Base-by-base conservation (phyloP, 2,113 vertebrate genomes). In the Bufo gargarizans region DNA sequence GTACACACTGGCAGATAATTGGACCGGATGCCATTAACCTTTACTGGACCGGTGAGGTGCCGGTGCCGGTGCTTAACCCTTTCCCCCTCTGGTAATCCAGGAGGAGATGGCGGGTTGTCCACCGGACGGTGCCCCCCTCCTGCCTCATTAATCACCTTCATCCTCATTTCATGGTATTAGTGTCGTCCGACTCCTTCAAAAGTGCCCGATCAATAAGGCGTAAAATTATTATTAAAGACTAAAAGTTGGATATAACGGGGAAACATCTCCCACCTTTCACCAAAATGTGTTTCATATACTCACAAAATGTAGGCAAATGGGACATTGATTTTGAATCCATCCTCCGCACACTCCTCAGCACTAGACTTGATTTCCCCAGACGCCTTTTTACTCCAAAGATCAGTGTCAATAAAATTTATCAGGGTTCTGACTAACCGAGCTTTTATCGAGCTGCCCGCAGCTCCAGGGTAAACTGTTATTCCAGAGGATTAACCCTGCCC, bases 291-390 rank as follows among this genome's bases (percentile, higher is more conserved):
- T 95, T 95, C 90, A 92, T 93, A 92, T 91, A 94, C 92, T 94
- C 88, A 89, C 91, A 89, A 93, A 93, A 94, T 89, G 86, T 91
- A 92, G 91, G 91, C 93, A 93, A 95, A 95, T 92, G 90, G 92
- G 92, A 81, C 93, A 96, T 96, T 96, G 95, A 96, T 96, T 96
- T 95, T 94, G 92, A 93, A 96, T 96, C 94, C 93, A 95, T 96
- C 94, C 94, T 91, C 89, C 76, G 89, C 90, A 65, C 55, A 86
- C 83, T 88, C 89, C 88, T 89, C 90, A 92, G 91, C 94, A 94
- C 95, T 95, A 93, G 84, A 83, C 61, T 82, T 96, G 96, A 96
- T 96, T 96, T 96, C 96, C 95, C 95, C 89, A 93, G 95, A 91
- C 95, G 91, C 94, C 94, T 92, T 93, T 94, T 94, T 93, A 94